Evolutionary conservation across 2,888 invertebrate species (phyloP), one percentile per base, ranked within the genome.

Genomic region (Noctua comes): DNA sequence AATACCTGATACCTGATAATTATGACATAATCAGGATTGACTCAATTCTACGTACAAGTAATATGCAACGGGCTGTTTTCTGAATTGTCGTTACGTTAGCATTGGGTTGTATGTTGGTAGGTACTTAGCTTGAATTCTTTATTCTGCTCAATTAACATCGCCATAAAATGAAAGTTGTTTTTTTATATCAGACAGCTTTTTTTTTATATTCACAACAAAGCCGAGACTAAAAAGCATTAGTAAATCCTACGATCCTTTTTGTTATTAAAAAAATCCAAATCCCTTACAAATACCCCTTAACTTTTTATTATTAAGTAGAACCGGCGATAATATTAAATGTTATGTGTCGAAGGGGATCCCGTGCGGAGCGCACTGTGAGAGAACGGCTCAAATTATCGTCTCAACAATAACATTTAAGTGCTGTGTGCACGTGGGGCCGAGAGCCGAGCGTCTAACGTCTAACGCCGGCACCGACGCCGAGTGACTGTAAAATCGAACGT

Each of bases 401-500:
- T 86, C 77, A 75, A 87, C 74, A 80, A 85, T 88, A 79, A 82
- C 78, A 77, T 70, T 66, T 7, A 74, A 77, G 73, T 81, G 77
- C 69, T 69, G 77, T 54, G 80, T 68, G 75, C 84, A 81, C 82
- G 73, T 73, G 79, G 76, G 72, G 62, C 84, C 48, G 62, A 75
- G 13, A 31, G 72, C 81, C 80, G 71, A 82, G 78, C 68, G 84
- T 77, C 74, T 82, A 62, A 46, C 68, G 84, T 77, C 74, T 82
- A 62, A 46, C 7, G 57, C 78, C 76, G 70, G 81, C 68, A 83
- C 77, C 65, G 85, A 65, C 40, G 73, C 76, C 74, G 69, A 76
- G 11, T 51, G 68, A 84, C 68, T 84, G 82, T 85, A 84, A 88
- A 87, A 85, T 83, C 85, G 87, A 88, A 89, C 79, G 89, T 90